Conservation (phyloP, 64 coral and sea anemone species). For the Pachyseris speciosa region DNA sequence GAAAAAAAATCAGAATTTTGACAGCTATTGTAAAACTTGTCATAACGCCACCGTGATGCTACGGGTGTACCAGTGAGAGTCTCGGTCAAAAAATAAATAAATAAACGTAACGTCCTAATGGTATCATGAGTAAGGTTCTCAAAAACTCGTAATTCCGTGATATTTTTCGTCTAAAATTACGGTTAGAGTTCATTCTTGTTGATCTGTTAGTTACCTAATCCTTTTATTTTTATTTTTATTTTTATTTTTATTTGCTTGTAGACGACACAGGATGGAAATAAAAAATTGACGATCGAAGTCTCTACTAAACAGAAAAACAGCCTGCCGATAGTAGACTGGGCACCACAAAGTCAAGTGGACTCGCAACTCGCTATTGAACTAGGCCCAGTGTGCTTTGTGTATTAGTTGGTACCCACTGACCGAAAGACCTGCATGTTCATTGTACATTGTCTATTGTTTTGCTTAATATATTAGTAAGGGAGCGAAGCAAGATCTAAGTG, state of each 20-base stretch:
- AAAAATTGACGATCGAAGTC: slow-evolving; percentile 40
- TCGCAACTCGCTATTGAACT: slow-evolving; percentile 63
- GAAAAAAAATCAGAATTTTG: too few relatives aligned
- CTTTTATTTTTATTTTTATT: background rate
- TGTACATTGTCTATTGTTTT: slow-evolving; percentile 24
- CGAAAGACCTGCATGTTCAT: background rate
- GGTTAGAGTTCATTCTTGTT: too few relatives aligned
- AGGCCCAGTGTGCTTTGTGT: slow-evolving; percentile 73
- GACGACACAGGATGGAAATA: slow-evolving; percentile 46
- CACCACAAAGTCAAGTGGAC: slow-evolving; percentile 27
- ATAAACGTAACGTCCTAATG: too few relatives aligned
- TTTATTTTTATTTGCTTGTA: background rate
- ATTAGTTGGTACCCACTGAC: slow-evolving; percentile 15
- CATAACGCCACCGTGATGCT: too few relatives aligned
- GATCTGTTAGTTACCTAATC: too few relatives aligned
- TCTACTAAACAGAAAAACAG: slow-evolving; percentile 27
- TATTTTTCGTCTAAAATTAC: too few relatives aligned
- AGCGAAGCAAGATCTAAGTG: background rate
- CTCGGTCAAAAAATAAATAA: too few relatives aligned
- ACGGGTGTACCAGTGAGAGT: too few relatives aligned
- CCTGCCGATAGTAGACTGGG: slow-evolving; percentile 65
- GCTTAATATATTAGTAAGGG: slow-evolving; percentile 10
- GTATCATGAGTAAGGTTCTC: too few relatives aligned
- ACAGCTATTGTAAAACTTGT: too few relatives aligned
- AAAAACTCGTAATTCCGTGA: too few relatives aligned